phyloP scores from a whole-genome alignment of 2,113 vertebrate species.

The Stigmatopora nigra region DNA sequence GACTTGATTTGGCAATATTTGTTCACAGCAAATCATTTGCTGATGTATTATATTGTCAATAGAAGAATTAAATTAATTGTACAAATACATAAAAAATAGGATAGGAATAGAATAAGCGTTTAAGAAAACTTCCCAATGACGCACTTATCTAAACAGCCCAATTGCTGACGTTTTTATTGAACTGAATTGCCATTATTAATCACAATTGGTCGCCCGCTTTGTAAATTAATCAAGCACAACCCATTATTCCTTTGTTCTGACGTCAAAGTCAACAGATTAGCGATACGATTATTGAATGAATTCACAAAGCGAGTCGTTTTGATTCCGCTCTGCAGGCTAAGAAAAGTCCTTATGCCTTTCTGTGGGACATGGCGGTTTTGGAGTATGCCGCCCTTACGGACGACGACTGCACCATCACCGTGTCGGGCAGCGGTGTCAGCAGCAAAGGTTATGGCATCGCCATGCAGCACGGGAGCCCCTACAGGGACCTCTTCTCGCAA shows the following conservation, averaged over 20 bases:
- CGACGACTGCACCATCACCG: constrained; percentile 89
- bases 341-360: constrained; percentile 87
- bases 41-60: too few species aligned
- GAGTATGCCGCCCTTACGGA: constrained; percentile 92
- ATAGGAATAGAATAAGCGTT: too few species aligned
- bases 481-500: constrained; percentile 95
- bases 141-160: background rate
- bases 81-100: too few species aligned
- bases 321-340: constrained; percentile 73
- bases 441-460: constrained; percentile 97
- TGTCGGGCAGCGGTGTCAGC: constrained; percentile 86
- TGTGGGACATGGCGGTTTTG: constrained; percentile 96
- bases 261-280: background rate
- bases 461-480: constrained; percentile 96
- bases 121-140: background rate
- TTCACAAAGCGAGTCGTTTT: too few species aligned
- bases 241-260: background rate
- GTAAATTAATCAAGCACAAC: background rate
- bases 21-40: too few species aligned
- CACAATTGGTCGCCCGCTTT: too few species aligned
- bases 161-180: too few species aligned
- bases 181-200: too few species aligned
- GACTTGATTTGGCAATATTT: too few species aligned
- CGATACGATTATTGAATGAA: too few species aligned
- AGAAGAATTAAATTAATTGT: too few species aligned